Conservation (phyloP, 2,113 vertebrate species). For the Paradoxurus hermaphroditus region DNA sequence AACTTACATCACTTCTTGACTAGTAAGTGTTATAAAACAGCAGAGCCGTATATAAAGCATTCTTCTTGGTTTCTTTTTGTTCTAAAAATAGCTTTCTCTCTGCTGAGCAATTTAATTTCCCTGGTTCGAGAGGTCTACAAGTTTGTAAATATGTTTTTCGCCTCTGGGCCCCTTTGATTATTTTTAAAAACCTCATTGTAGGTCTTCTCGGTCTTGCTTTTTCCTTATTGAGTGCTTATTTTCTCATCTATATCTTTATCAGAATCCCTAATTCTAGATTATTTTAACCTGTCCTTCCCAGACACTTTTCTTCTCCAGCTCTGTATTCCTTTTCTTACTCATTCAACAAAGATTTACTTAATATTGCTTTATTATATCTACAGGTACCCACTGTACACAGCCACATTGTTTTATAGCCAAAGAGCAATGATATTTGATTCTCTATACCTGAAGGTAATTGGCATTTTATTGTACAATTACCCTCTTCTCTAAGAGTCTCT, state of each 20-base stretch:
- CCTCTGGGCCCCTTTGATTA: not conserved
- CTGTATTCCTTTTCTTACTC: not conserved
- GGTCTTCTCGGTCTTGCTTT: not conserved
- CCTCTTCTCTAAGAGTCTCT: not conserved
- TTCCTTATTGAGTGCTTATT: not conserved
- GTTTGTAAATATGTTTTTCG: not conserved
- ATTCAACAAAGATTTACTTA: not conserved
- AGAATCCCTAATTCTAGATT: not conserved
- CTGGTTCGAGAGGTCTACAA: not conserved
- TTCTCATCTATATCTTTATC: not conserved
- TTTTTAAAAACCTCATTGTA: not conserved
- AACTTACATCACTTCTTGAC: not conserved
- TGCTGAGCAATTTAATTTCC: not conserved
- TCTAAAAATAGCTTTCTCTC: not conserved
- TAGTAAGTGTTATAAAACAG: not conserved
- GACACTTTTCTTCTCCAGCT: not conserved
- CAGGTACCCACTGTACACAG: not conserved
- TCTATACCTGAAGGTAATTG: not conserved
- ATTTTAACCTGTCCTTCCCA: not conserved
- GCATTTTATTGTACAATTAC: not conserved
- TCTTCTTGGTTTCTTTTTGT: not conserved
- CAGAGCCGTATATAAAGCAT: not conserved
- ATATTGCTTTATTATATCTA: not conserved
- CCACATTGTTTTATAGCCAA: not conserved
- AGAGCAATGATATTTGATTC: not conserved